These are phyloP conservation scores for Clunio marinus DNA, from an alignment of 2,888 invertebrate genomes.

Conservation along the genomic window DNA sequence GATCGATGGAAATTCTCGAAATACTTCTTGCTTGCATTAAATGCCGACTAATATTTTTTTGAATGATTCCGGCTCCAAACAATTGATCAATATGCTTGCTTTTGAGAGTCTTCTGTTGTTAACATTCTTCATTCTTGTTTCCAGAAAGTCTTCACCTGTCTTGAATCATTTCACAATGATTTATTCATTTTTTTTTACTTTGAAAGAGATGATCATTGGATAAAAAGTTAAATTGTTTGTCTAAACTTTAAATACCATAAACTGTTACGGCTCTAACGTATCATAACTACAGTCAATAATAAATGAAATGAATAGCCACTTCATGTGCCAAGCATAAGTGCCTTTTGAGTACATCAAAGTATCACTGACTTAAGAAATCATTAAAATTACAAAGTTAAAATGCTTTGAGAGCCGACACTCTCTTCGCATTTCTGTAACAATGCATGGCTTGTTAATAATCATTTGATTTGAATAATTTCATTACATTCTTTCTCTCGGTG, in stretches of 20 bases:
- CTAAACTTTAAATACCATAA: slow-evolving; percentile 36
- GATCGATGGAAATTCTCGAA: slow-evolving; percentile 10
- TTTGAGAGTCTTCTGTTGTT: neutral
- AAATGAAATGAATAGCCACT: slow-evolving; percentile 12
- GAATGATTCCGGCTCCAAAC: slow-evolving; percentile 16
- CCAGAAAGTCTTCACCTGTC: slow-evolving; percentile 32
- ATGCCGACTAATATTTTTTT: neutral
- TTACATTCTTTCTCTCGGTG: neutral
- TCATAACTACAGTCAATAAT: slow-evolving; percentile 33
- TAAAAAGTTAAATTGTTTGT: slow-evolving; percentile 22
- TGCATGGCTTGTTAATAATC: slow-evolving; percentile 29
- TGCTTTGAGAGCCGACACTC: slow-evolving; percentile 31
- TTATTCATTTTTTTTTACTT: no score
- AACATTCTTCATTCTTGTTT: slow-evolving; percentile 2
- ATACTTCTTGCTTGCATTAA: neutral
- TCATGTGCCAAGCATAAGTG: slow-evolving; percentile 35
- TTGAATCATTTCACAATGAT: slow-evolving; percentile 3
- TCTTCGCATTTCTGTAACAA: neutral
- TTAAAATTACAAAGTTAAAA: slow-evolving; percentile 6
- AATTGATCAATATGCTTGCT: slow-evolving; percentile 6
- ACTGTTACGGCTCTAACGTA: slow-evolving; percentile 17
- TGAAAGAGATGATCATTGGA: slow-evolving; percentile 1
- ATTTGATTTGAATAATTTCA: slow-evolving; percentile 33
- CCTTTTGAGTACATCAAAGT: slow-evolving; percentile 16
- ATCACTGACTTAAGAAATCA: neutral